phyloP scores from a whole-genome alignment of 2,113 vertebrate species.

The Eulacestoma nigropectus region DNA sequence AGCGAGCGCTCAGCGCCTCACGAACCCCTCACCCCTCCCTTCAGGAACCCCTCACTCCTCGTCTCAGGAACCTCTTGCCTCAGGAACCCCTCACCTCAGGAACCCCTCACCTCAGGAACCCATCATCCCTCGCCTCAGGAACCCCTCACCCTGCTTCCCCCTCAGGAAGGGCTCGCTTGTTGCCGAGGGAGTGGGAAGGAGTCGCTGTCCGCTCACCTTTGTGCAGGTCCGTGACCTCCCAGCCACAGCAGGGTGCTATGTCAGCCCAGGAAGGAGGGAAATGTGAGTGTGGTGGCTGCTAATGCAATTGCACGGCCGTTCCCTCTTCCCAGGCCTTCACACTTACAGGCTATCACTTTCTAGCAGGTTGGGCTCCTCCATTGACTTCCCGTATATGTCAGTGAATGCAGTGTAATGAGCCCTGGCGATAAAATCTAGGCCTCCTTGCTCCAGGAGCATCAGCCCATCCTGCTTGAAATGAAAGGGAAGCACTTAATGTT shows the following conservation, averaged over 20 bases:
- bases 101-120: neutral
- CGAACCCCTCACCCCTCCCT: no score
- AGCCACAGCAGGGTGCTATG: neutral
- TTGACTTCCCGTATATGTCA: neutral
- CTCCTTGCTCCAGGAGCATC: neutral
- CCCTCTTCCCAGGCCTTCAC: neutral
- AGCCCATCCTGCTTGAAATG: neutral
- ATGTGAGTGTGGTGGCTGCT: neutral
- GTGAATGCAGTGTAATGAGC: neutral
- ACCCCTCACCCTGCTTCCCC: fast-evolving
- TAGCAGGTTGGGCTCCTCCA: neutral
- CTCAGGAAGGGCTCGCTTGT: neutral
- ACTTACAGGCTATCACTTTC: neutral
- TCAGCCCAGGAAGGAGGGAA: neutral
- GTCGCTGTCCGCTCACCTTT: neutral
- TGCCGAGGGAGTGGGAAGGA: neutral
- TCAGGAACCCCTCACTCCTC: neutral
- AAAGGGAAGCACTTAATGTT: slow-evolving; percentile 38
- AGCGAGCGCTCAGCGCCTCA: neutral
- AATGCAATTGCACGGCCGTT: neutral
- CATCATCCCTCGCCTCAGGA: neutral
- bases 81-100: no score
- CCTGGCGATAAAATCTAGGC: neutral
- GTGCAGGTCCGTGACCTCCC: neutral
- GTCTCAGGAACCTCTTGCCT: no score